Evolutionary conservation across 2,888 invertebrate species (phyloP), one percentile per base, ranked within the genome.

Genomic region (Liodrosophila aerea): DNA sequence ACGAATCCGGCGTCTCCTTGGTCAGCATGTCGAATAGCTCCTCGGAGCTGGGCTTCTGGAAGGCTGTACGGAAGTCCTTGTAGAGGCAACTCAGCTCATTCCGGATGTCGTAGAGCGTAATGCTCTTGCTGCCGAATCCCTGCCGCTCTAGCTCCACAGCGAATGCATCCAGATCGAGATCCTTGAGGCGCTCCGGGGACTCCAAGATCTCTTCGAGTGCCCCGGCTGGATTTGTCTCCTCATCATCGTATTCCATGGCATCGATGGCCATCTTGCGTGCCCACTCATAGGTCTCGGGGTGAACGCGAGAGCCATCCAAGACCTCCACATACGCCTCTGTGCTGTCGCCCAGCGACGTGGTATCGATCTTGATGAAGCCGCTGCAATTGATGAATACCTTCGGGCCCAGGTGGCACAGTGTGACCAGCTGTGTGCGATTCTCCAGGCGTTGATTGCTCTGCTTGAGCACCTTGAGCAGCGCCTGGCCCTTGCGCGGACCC

Each of bases 201-300:
- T 98, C 98, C 0, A 99, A 91, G 86, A 99, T 99, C 90, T 99
- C 99, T 90, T 99, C 99, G 18, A 99, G 91, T 9, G 99, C 99
- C 0, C 97, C 97, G 0, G 98, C 98, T 0, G 98, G 98, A 90
- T 98, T 98, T 0, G 96, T 95, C 75, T 97, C 98, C 88, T 98
- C 98, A 86, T 98, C 98, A 87, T 99, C 98, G 82, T 98, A 98
- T 85, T 99, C 99, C 41, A 99, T 91, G 0, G 99, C 99, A 90
- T 99, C 99, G 0, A 99, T 98, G 0, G 99, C 99, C 99, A 99
- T 99, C 91, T 99, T 99, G 34, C 99, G 92, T 0, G 99, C 99
- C 99, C 99, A 99, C 87, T 99, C 99, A 89, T 99, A 99, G 0
- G 98, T 98, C 91, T 99, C 99, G 0, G 99, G 99, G 91, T 99